phyloP scores from a whole-genome alignment of 2,888 invertebrate genomes.

The Erebia epiphron region DNA sequence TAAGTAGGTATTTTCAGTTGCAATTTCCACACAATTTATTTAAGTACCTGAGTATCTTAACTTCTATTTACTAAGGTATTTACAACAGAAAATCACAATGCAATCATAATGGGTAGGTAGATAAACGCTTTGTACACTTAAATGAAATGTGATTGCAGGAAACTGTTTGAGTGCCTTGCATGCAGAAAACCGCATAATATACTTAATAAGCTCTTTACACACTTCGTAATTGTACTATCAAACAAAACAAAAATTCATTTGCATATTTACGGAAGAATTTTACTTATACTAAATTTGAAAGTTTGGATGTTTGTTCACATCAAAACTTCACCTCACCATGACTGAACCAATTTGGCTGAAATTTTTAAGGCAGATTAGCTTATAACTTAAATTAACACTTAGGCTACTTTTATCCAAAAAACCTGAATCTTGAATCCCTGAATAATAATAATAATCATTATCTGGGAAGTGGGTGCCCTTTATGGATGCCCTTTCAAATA shows the following conservation, averaged over 20 bases:
- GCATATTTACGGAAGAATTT: neutral
- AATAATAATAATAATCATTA: too few relatives aligned
- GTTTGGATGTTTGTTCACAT: too few relatives aligned
- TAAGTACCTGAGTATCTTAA: neutral
- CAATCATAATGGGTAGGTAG: constrained; percentile 15
- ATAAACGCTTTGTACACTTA: constrained; percentile 9
- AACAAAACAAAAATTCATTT: neutral
- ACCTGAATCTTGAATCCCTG: too few relatives aligned
- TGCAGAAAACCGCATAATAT: neutral
- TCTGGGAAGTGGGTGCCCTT: too few relatives aligned
- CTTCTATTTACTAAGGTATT: neutral
- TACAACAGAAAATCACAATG: constrained; percentile 15
- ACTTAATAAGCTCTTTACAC: neutral
- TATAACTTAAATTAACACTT: too few relatives aligned
- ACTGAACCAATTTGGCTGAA: too few relatives aligned
- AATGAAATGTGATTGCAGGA: constrained; percentile 22
- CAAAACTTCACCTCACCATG: too few relatives aligned
- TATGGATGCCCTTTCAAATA: too few relatives aligned
- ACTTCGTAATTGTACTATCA: neutral
- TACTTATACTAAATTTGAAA: too few relatives aligned
- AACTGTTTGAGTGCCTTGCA: constrained; percentile 16
- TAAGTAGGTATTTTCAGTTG: neutral
- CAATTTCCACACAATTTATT: neutral
- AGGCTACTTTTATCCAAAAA: too few relatives aligned
- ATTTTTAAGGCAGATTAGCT: too few relatives aligned